Conservation (phyloP, 2,797 vertebrate genomes). For the Sarcophilus harrisii region DNA sequence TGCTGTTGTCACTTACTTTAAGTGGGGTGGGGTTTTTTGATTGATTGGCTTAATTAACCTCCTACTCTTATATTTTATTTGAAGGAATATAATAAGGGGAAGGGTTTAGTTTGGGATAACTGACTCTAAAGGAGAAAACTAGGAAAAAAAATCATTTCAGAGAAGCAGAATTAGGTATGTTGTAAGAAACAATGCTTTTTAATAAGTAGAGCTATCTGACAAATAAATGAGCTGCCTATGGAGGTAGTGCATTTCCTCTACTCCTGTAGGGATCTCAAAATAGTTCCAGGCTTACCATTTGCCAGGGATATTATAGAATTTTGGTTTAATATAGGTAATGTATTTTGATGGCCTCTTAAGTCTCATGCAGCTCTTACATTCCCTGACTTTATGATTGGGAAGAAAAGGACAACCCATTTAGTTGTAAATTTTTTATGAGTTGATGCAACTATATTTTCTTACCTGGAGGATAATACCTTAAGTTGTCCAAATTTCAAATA, state of each 20-base stretch:
- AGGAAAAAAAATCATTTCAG: background rate
- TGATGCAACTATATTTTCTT: background rate
- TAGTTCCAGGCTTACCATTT: background rate
- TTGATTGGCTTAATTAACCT: background rate
- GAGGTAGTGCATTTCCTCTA: background rate
- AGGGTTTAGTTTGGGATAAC: background rate
- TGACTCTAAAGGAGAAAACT: background rate
- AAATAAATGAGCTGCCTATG: background rate
- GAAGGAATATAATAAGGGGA: background rate
- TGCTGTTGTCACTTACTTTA: background rate
- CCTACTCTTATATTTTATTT: background rate
- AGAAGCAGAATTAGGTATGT: background rate
- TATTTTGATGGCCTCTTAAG: background rate
- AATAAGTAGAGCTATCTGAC: background rate
- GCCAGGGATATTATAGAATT: background rate
- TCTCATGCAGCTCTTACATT: background rate
- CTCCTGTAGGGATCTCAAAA: background rate
- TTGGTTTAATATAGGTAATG: background rate
- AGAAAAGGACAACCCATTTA: background rate
- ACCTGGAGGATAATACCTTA: background rate
- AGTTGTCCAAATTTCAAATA: background rate
- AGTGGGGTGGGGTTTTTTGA: background rate
- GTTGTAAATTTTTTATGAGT: background rate
- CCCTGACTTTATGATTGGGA: background rate
- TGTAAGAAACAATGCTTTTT: background rate